Conservation (phyloP, 2,888 invertebrate species). For the Podotricha telesiphe region DNA sequence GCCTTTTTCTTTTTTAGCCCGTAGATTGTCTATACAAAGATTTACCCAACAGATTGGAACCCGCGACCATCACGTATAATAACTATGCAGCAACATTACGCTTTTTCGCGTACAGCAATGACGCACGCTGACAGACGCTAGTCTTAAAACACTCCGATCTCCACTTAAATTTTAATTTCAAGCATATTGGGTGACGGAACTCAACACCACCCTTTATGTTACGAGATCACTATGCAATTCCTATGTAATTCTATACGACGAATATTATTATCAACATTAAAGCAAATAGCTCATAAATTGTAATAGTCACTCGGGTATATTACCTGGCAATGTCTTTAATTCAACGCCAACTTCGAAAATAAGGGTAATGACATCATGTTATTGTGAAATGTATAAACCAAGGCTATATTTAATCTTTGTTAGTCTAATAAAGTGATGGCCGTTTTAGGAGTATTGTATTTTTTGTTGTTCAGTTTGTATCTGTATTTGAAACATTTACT, state of each 20-base stretch:
- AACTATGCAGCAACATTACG: too few species aligned
- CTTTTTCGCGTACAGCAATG: too few species aligned
- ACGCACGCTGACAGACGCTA: too few species aligned
- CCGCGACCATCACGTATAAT: too few species aligned
- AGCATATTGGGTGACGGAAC: background rate
- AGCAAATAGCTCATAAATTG: slow-evolving; percentile 16
- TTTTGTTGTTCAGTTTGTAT: slow-evolving; percentile 14
- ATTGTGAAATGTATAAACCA: slow-evolving; percentile 33
- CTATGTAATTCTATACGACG: too few species aligned
- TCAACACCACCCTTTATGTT: background rate
- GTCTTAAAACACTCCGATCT: too few species aligned
- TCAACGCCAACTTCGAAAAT: slow-evolving; percentile 22
- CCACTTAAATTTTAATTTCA: too few species aligned
- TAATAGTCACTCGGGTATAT: slow-evolving; percentile 15
- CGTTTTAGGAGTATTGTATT: slow-evolving; percentile 21
- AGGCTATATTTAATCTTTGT: slow-evolving; percentile 32
- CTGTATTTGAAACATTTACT: too few species aligned
- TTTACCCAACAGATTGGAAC: too few species aligned
- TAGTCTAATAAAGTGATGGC: slow-evolving; percentile 14
- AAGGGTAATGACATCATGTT: slow-evolving; percentile 40
- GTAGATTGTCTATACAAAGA: too few species aligned
- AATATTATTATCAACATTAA: slow-evolving; percentile 5
- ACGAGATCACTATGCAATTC: background rate
- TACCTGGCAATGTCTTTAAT: slow-evolving; percentile 1
- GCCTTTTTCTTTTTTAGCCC: too few species aligned